Evolutionary conservation across 2,797 vertebrate genomes (phyloP).

Genomic region (Melanotaenia trifasciata): DNA sequence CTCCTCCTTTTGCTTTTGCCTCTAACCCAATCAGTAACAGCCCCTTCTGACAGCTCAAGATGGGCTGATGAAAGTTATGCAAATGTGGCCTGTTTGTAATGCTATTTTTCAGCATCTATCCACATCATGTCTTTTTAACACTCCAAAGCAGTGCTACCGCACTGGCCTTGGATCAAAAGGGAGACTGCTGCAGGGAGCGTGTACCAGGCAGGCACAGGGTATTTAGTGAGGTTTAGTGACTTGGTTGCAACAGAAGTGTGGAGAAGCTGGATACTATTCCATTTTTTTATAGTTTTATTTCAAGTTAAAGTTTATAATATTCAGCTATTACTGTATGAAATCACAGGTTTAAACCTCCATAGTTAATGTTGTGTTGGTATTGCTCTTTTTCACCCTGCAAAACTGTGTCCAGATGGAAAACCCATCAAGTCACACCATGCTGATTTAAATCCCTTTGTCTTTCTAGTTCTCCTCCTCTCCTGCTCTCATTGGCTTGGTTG

Average conservation of each 20-base stretch:
- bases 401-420: neutral
- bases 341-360: neutral
- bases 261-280: constrained; percentile 10
- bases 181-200: constrained; percentile 48
- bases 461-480: neutral
- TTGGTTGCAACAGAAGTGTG: constrained; percentile 12
- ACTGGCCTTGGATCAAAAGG: constrained; percentile 58
- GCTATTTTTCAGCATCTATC: constrained; percentile 78
- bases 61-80: constrained; percentile 85
- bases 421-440: neutral
- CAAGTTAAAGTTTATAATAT: neutral
- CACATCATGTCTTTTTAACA: constrained; percentile 74
- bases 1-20: constrained; percentile 66
- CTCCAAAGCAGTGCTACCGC: constrained; percentile 58
- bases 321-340: neutral
- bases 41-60: constrained; percentile 75
- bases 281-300: constrained; percentile 4
- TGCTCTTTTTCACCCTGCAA: neutral
- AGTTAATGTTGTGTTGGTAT: neutral
- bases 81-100: constrained; percentile 82
- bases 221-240: constrained; percentile 33
- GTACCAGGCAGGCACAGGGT: constrained; percentile 33
- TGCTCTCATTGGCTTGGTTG: neutral
- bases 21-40: constrained; percentile 80
- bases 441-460: neutral